Evolutionary conservation across 2,888 invertebrate species (phyloP).

Genomic region (Phytoseiulus persimilis): DNA sequence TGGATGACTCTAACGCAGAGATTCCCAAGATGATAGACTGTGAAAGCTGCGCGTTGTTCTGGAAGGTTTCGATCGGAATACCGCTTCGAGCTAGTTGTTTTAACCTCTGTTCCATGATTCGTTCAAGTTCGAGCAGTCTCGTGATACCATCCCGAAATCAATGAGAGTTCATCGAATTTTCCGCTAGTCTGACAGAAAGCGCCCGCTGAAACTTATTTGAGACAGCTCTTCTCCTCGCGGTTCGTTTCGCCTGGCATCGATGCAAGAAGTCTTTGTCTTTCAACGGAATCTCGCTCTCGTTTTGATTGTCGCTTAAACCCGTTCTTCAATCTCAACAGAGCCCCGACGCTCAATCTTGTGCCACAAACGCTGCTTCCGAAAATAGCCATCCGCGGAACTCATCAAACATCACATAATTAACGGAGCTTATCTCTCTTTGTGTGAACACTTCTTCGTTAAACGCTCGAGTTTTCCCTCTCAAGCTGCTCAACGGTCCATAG

Average conservation of each 20-base stretch:
- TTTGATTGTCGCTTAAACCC: neutral
- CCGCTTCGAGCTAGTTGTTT: no score
- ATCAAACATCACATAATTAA: neutral
- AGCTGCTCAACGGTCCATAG: no score
- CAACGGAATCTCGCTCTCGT: neutral
- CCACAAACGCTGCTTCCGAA: neutral
- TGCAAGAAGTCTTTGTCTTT: neutral
- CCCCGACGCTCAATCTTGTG: neutral
- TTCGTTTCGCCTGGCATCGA: neutral
- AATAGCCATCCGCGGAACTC: neutral
- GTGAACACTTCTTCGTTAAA: neutral
- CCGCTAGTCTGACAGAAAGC: no score
- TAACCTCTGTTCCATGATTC: no score
- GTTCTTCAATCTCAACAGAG: neutral
- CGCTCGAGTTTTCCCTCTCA: neutral
- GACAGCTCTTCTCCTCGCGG: neutral
- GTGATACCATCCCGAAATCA: no score
- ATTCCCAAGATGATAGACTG: no score
- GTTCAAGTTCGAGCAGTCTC: no score
- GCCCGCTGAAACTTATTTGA: no score
- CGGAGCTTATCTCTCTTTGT: neutral
- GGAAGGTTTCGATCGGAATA: no score
- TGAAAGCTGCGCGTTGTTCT: no score
- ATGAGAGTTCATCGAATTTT: no score
- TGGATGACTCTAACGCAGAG: no score